Base-by-base conservation (phyloP, 2,113 vertebrate genomes). In the Morone saxatilis region DNA sequence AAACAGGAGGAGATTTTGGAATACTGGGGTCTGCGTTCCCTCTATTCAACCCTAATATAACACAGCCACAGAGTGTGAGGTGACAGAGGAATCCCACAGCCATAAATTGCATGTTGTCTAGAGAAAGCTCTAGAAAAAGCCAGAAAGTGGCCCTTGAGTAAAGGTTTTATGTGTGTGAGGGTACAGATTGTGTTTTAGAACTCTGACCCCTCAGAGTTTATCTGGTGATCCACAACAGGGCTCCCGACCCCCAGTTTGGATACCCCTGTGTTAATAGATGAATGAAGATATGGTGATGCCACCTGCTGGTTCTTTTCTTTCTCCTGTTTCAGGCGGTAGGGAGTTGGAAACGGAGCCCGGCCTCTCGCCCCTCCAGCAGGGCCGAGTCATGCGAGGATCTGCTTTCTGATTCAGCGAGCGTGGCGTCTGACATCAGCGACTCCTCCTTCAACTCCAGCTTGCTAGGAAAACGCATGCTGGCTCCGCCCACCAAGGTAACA, bases 401-500 rank as follows among this genome's bases (percentile, higher is more conserved):
- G 4, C 89, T 87, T 25, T 95, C 91, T 7, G 96, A 96, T 86
- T 96, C 90, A 3, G 88, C 95, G 4, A 94, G 94, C 7, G 9
- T 89, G 19, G 74, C 94, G 31, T 95, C 89, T 5, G 96, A 96
- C 74, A 63, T 90, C 14, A 95, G 93, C 10, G 94, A 96, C 80
- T 92, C 91, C 36, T 95, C 93, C 0, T 78, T 95, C 40, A 95
- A 94, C 84, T 94, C 87, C 77, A 94, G 93, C 66, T 82, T 90
- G 36, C 60, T 79, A 13, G 89, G 31, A 0, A 96, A 95, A 87
- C 95, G 89, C 25, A 17, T 51, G 0, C 84, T 96, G 71, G 92
- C 93, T 4, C 84, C 85, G 9, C 92, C 94, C 25, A 93, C 43
- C 72, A 97, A 97, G 97, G 98, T 99, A 92, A 79, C 16, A 0